phyloP scores from a whole-genome alignment of 2,888 invertebrate genomes.

The Branchipolynoe longqiensis region DNA sequence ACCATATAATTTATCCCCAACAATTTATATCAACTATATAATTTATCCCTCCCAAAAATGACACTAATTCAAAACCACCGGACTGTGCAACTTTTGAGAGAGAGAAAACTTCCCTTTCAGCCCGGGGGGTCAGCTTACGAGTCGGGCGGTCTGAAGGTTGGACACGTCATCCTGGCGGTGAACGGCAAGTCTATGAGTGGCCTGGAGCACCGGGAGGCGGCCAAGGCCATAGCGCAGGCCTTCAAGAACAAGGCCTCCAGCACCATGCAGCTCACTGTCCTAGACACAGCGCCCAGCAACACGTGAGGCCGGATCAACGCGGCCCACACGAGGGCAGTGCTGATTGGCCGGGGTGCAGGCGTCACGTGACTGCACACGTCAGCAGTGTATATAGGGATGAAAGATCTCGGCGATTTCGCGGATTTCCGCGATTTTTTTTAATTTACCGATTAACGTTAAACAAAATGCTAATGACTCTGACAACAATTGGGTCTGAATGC shows the following conservation, averaged over 20 bases:
- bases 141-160: conserved; percentile 95
- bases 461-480: no score
- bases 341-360: no score
- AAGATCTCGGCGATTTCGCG: no score
- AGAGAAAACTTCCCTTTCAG: conserved; percentile 83
- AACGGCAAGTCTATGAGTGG: conserved; percentile 88
- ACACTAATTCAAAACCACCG: no score
- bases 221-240: conserved; percentile 94
- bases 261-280: conserved; percentile 52
- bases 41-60: neutral
- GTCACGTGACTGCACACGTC: no score
- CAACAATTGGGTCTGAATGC: no score
- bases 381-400: no score
- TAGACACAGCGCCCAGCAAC: neutral
- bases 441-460: no score
- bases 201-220: conserved; percentile 94
- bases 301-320: no score
- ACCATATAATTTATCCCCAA: neutral
- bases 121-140: conserved; percentile 96
- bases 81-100: no score
- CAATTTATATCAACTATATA: neutral
- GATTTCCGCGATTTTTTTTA: no score
- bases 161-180: conserved; percentile 95
- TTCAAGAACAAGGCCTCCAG: conserved; percentile 84
- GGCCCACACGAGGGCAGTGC: no score